Conservation (phyloP, 2,113 vertebrate species). For the Bombycilla garrulus region DNA sequence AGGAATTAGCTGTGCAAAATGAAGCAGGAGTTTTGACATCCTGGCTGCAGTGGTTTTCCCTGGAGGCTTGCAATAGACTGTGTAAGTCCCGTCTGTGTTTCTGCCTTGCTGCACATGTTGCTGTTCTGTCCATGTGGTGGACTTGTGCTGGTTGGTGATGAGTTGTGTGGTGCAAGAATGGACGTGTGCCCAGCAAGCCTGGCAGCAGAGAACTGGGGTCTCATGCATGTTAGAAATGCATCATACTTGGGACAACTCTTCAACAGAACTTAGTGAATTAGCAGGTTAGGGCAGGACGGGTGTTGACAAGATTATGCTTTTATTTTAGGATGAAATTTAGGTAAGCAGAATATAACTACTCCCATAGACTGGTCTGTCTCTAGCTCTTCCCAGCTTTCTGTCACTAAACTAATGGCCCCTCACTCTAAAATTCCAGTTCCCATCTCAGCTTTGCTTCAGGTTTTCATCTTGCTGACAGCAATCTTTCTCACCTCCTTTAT, state of each 20-base stretch:
- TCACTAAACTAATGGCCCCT: not conserved
- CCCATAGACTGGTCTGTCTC: not conserved
- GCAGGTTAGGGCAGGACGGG: not conserved
- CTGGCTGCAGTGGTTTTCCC: not conserved
- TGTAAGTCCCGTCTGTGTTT: rapidly evolving
- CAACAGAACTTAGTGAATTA: not conserved
- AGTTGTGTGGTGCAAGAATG: not conserved
- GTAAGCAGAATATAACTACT: not conserved
- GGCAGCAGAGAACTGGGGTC: not conserved
- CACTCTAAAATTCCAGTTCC: not conserved
- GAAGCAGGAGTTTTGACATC: not conserved
- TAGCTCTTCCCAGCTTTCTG: not conserved
- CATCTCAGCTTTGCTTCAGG: not conserved
- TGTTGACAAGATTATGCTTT: not conserved
- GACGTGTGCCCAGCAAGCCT: not conserved
- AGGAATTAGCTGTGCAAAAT: not conserved
- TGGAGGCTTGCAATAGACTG: not conserved
- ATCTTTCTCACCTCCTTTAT: not conserved
- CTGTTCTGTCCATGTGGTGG: not conserved
- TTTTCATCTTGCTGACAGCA: slow-evolving; percentile 8
- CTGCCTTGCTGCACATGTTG: not conserved
- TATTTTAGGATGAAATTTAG: not conserved
- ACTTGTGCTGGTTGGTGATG: not conserved
- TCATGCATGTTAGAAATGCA: not conserved
- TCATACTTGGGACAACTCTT: not conserved